Evolutionary conservation across 2,113 vertebrate genomes (phyloP).

Genomic region (Gymnorhina tibicen): DNA sequence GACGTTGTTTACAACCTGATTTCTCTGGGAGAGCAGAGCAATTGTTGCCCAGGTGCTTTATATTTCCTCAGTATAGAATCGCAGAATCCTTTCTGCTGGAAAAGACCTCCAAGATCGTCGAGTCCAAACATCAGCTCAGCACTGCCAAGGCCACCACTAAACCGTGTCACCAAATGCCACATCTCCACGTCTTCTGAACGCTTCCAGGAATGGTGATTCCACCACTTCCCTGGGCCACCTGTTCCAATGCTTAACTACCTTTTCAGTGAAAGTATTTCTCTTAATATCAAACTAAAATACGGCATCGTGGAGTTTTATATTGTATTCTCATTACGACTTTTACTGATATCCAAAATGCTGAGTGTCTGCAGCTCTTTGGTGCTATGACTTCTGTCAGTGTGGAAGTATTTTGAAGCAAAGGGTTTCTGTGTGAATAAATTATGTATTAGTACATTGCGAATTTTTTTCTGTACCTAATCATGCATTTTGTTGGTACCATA

Average conservation of each 20-base stretch:
- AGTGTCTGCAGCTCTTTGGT: background rate
- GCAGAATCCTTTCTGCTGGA: background rate
- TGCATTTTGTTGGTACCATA: background rate
- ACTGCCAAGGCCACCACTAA: background rate
- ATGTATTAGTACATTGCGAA: background rate
- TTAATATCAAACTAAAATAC: background rate
- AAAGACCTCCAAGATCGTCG: background rate
- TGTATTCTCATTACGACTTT: background rate
- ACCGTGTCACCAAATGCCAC: background rate
- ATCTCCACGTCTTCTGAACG: background rate
- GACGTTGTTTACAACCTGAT: background rate
- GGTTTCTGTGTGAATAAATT: background rate
- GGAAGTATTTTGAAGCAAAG: background rate
- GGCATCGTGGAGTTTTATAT: rapidly evolving
- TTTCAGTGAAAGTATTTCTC: background rate
- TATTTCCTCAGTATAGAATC: background rate
- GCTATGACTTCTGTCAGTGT: background rate
- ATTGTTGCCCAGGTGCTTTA: background rate
- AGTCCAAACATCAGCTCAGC: background rate
- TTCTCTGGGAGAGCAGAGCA: background rate
- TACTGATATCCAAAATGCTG: background rate
- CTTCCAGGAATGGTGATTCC: too few species aligned
- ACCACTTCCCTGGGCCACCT: background rate
- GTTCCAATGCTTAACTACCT: background rate
- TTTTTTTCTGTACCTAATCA: background rate